Percentiles rank a stretch among this genome's conserved stretches.
Evolutionary conservation across 2,797 vertebrate species (phyloP).

Genomic region (Octomys mimax): DNA sequence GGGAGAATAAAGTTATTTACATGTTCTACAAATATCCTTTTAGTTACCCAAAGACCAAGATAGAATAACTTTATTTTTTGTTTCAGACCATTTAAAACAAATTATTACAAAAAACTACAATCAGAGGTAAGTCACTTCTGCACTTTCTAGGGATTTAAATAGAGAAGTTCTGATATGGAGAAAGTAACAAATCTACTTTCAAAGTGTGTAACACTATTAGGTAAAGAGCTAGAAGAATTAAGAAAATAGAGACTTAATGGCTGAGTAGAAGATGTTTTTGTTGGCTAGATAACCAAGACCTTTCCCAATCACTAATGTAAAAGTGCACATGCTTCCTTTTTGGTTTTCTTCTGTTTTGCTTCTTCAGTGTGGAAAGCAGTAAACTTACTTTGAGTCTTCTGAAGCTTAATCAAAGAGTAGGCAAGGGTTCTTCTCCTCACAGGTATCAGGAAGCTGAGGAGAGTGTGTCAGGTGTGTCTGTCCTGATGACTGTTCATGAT

Average conservation of each 20-base stretch:
- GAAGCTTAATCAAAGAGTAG: slow-evolving; percentile 52
- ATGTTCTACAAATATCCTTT: slow-evolving; percentile 43
- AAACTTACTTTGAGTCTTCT: slow-evolving; percentile 13
- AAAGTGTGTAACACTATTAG: not conserved
- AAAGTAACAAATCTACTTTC: not conserved
- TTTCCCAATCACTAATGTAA: not conserved
- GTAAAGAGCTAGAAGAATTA: not conserved
- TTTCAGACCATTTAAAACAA: slow-evolving; percentile 28
- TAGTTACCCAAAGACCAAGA: not conserved
- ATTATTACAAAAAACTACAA: slow-evolving; percentile 7
- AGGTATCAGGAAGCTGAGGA: not conserved
- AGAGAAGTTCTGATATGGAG: slow-evolving; percentile 29
- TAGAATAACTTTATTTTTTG: slow-evolving; percentile 52
- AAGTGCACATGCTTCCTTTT: not conserved
- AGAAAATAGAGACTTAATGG: slow-evolving; percentile 21
- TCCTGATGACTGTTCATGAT: not conserved
- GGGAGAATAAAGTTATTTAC: slow-evolving; percentile 32
- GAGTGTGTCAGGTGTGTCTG: not conserved
- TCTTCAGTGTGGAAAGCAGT: slow-evolving; percentile 29
- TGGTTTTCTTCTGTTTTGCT: slow-evolving; percentile 37
- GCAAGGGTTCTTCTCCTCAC: not conserved
- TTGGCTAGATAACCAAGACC: not conserved
- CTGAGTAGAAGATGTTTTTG: not conserved
- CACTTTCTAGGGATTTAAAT: not conserved
- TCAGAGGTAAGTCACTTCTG: not conserved